phyloP scores from a whole-genome alignment of 2,113 vertebrate species.

The Ranitomeya imitator region DNA sequence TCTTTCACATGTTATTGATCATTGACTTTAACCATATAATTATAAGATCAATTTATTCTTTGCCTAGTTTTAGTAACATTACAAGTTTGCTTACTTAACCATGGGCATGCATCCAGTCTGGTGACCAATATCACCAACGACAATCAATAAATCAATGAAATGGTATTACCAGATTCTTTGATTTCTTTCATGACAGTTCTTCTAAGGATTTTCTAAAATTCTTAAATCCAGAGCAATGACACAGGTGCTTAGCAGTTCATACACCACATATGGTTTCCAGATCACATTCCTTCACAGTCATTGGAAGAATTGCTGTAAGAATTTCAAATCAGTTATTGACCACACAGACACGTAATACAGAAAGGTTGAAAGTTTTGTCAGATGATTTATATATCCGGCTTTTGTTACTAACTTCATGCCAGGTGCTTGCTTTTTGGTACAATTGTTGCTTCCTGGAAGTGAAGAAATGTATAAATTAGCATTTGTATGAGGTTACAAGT shows the following conservation, averaged over 20 bases:
- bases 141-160: background rate
- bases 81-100: background rate
- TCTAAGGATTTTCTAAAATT: background rate
- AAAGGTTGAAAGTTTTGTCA: constrained; percentile 28
- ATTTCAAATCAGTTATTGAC: constrained; percentile 53
- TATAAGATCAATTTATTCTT: too few relatives aligned
- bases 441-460: constrained; percentile 20
- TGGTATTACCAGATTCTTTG: background rate
- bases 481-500: constrained; percentile 20
- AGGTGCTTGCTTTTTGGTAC: constrained; percentile 40
- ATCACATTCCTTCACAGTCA: constrained; percentile 49
- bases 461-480: constrained; percentile 34
- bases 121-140: background rate
- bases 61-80: too few relatives aligned
- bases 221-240: background rate
- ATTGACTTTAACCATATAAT: too few relatives aligned
- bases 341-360: constrained; percentile 46
- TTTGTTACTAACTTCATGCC: constrained; percentile 36
- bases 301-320: constrained; percentile 31
- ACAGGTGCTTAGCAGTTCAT: constrained; percentile 37
- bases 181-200: background rate
- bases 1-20: too few relatives aligned
- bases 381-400: constrained; percentile 49
- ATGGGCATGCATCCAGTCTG: background rate
- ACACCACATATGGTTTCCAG: constrained; percentile 50